Conservation (phyloP, 2,113 vertebrate species). For the Camelus bactrianus region DNA sequence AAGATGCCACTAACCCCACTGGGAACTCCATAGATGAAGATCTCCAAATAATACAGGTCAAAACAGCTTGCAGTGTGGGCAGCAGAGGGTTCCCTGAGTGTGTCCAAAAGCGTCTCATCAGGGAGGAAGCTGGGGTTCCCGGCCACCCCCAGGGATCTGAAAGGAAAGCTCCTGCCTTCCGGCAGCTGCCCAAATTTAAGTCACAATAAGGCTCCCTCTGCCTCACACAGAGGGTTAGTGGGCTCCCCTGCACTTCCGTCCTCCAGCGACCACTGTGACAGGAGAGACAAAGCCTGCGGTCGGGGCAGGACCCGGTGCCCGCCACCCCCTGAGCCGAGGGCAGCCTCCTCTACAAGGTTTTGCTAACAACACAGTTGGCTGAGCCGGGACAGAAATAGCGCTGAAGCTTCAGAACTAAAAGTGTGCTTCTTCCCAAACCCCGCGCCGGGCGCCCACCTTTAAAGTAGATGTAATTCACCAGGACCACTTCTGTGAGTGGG, state of each 20-base stretch:
- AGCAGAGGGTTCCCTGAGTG: too few species aligned
- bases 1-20: background rate
- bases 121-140: fast-evolving
- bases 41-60: too few species aligned
- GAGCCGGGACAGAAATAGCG: background rate
- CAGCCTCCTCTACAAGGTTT: fast-evolving
- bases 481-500: conserved; percentile 78
- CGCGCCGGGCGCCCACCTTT: conserved; percentile 81
- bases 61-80: fast-evolving
- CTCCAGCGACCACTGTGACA: too few species aligned
- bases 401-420: fast-evolving
- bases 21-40: too few species aligned
- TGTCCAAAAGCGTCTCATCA: fast-evolving
- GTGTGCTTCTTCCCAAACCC: fast-evolving
- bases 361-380: background rate
- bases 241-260: fast-evolving
- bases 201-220: background rate
- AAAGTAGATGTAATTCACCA: conserved; percentile 90
- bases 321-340: fast-evolving
- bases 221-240: background rate
- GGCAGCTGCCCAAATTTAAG: background rate
- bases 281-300: background rate
- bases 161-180: background rate
- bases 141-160: fast-evolving
- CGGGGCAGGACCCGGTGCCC: fast-evolving